These are phyloP conservation scores for Sylvilagus bachmani DNA, from an alignment of 2,113 vertebrate genomes.

Conservation along the genomic window DNA sequence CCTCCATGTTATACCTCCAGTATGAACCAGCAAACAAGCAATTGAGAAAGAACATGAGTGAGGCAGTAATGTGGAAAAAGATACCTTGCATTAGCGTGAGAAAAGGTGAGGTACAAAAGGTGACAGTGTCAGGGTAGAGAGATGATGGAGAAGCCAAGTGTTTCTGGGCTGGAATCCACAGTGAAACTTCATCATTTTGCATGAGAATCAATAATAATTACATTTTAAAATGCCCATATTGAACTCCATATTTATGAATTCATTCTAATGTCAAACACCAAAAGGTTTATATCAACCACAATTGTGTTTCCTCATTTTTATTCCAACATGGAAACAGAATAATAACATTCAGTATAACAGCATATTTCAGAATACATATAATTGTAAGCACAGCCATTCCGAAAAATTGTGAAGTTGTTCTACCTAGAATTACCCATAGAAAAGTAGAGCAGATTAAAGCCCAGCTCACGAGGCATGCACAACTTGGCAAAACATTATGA, in stretches of 20 bases:
- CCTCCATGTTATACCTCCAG: background rate
- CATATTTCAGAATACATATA: background rate
- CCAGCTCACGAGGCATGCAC: background rate
- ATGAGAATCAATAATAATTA: background rate
- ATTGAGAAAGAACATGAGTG: background rate
- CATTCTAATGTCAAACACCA: background rate
- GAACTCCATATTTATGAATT: background rate
- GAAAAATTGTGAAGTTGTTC: background rate
- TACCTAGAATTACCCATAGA: background rate
- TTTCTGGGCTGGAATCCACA: background rate
- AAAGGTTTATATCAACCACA: background rate
- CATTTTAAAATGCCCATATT: background rate
- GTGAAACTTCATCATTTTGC: background rate
- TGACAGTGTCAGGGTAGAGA: background rate
- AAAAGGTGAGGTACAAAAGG: background rate
- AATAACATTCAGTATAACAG: background rate
- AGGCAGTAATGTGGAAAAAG: background rate
- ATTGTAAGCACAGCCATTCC: background rate
- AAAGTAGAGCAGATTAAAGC: background rate
- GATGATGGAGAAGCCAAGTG: background rate
- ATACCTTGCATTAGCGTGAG: background rate
- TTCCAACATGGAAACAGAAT: constrained; percentile 30
- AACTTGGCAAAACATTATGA: background rate
- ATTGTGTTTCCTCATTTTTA: background rate
- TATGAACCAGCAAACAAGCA: background rate